Evolutionary conservation across 2,797 vertebrate genomes (phyloP).

Genomic region (Paramormyrops hopkinsi): DNA sequence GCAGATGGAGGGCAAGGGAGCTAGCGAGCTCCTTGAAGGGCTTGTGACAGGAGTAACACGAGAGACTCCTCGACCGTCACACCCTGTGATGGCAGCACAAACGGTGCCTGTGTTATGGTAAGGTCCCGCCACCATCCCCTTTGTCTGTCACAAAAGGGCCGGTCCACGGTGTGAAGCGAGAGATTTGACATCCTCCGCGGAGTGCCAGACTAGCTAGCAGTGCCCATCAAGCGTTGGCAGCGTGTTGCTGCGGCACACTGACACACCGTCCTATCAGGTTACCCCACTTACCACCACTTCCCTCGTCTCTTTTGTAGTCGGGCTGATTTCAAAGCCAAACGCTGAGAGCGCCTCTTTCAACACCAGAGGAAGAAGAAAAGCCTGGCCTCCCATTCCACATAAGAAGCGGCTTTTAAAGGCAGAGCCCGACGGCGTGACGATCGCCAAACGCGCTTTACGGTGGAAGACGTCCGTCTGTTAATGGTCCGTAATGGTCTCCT

Average conservation of each 20-base stretch:
- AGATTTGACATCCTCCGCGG: constrained; percentile 50
- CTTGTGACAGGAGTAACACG: background rate
- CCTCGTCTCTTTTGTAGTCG: background rate
- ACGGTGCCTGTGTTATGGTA: constrained; percentile 57
- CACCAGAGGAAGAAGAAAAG: background rate
- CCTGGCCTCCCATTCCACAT: background rate
- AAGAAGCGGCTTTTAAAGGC: background rate
- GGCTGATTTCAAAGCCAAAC: background rate
- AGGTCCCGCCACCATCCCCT: constrained; percentile 54
- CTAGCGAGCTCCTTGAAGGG: background rate
- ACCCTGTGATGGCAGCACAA: constrained; percentile 46
- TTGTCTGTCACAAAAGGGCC: constrained; percentile 53
- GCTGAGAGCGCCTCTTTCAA: background rate
- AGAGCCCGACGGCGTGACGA: constrained; percentile 30
- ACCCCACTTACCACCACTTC: background rate
- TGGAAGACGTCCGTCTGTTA: background rate
- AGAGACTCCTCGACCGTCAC: constrained; percentile 47
- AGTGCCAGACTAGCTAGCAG: constrained; percentile 50
- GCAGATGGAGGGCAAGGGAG: background rate
- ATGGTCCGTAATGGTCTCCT: constrained; percentile 47
- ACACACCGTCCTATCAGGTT: background rate
- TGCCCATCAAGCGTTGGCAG: background rate
- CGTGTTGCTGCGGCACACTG: background rate
- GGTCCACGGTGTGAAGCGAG: constrained; percentile 55
- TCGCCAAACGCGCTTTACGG: background rate